A percentile compares a stretch with the other conserved stretches of the same genome.
Conservation (phyloP, 1,140 invertebrate genomes). For the Tyrophagus putrescentiae region DNA sequence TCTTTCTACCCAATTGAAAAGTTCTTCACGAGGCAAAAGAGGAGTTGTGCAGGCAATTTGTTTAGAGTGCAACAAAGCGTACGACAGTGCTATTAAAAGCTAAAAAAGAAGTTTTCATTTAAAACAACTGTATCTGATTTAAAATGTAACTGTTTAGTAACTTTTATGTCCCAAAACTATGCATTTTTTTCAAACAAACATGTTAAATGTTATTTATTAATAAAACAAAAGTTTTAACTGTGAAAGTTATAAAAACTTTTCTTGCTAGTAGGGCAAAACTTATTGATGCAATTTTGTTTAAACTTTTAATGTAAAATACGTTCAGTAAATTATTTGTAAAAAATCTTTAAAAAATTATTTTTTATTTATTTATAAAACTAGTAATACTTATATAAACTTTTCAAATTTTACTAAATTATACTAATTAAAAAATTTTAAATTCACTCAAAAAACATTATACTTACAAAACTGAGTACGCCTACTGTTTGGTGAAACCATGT, state of each 20-base stretch:
- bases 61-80: background rate
- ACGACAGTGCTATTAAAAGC: background rate
- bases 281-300: no score
- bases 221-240: background rate
- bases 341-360: background rate
- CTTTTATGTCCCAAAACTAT: no score
- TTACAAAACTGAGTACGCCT: background rate
- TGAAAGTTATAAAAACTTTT: background rate
- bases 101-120: background rate
- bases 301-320: no score
- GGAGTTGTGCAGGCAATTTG: background rate
- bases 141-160: background rate
- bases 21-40: constrained; percentile 1
- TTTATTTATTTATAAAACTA: background rate
- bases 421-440: background rate
- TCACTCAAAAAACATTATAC: background rate
- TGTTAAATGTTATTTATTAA: background rate
- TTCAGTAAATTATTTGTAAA: no score
- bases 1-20: background rate
- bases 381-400: no score
- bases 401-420: background rate
- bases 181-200: no score
- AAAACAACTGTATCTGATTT: background rate
- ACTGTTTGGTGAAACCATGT: background rate
- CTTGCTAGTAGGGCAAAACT: background rate